Evolutionary conservation across 1,140 invertebrate species (phyloP), one percentile per base, ranked within the genome.

Genomic region (Chrysomallon squamiferum): DNA sequence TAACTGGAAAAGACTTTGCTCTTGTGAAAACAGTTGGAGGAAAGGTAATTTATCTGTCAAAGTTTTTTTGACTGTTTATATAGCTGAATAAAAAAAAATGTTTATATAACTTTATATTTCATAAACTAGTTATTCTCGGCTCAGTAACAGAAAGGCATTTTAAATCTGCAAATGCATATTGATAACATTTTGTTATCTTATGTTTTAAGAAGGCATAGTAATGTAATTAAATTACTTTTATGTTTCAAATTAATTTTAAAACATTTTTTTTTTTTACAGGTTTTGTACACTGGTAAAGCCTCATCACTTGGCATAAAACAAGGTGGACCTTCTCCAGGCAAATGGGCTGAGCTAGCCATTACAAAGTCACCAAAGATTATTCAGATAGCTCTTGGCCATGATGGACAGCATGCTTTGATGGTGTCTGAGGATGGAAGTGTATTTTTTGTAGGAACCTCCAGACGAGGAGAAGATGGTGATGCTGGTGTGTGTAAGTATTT

Each of bases 381-480:
- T 0, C 90, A 96, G 84, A 89, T 95, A 70, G 91, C 93, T 0
- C 90, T 95, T 20, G 96, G 96, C 0, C 96, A 98, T 81, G 96
- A 98, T 79, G 95, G 95, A 11, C 89, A 93, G 35, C 95, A 98
- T 86, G 93, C 92, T 0, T 86, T 97, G 54, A 83, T 98, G 4
- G 88, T 98, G 5, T 89, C 93, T 50, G 95, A 97, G 69, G 95
- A 97, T 84, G 96, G 95, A 0, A 90, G 90, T 7, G 93, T 94
- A 0, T 91, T 91, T 77, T 96, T 95, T 88, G 91, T 91, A 56
- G 95, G 96, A 0, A 93, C 93, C 18, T 91, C 95, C 0, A 88
- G 93, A n/a, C 88, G 96, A 11, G 96, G 96, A 47, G 96, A 98
- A 86, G 95, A 98, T 86, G 95, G 95, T 0, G 95, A 98, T 81